These are phyloP conservation scores for Tapera naevia DNA, from an alignment of 2,797 vertebrate genomes.

Conservation along the genomic window DNA sequence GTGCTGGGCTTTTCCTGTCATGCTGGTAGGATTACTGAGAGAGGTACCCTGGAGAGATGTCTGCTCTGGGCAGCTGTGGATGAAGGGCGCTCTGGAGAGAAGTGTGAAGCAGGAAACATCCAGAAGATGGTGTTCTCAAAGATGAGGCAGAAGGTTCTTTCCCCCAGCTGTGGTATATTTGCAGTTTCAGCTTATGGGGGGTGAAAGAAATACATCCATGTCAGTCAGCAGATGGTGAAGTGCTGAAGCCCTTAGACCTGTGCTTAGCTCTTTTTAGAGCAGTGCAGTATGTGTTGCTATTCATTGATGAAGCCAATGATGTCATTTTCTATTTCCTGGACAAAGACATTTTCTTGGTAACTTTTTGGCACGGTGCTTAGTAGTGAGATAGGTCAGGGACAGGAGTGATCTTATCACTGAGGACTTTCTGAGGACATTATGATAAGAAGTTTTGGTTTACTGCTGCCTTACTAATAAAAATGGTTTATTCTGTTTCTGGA, in stretches of 20 bases:
- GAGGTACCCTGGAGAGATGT: neutral
- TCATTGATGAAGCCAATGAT: neutral
- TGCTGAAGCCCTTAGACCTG: neutral
- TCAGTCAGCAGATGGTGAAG: neutral
- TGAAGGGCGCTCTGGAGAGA: neutral
- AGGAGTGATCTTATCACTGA: neutral
- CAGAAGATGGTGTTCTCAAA: neutral
- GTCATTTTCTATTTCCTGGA: neutral
- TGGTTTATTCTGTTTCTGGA: neutral
- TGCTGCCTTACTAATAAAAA: neutral
- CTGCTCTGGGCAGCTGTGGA: neutral
- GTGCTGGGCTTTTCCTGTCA: neutral
- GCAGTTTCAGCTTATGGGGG: neutral
- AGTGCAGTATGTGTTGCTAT: rapidly evolving
- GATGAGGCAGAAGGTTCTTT: neutral
- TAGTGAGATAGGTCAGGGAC: neutral
- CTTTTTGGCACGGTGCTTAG: neutral
- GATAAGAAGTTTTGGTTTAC: neutral
- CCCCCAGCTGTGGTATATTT: neutral
- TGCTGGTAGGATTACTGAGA: neutral
- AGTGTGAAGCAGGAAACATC: neutral
- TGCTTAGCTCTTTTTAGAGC: neutral
- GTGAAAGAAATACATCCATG: neutral
- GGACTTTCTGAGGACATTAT: neutral
- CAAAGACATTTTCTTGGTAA: neutral